phyloP scores from a whole-genome alignment of 2,888 invertebrate species.

The Xestia c-nigrum region DNA sequence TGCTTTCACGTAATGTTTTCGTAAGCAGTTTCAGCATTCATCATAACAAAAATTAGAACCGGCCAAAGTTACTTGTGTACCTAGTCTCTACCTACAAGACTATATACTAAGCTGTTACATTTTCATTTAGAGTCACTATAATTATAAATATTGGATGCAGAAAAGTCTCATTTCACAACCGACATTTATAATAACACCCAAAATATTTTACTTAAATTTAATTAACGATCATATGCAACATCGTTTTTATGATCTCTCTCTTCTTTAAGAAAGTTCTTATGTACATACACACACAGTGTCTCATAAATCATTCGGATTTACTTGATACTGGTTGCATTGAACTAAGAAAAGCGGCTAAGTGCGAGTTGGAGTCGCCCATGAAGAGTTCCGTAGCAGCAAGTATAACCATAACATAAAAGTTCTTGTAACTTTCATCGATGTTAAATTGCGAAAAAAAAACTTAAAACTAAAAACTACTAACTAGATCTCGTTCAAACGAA shows the following conservation, averaged over 20 bases:
- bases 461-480: too few relatives aligned
- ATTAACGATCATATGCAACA: background rate
- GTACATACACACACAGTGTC: too few relatives aligned
- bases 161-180: background rate
- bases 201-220: background rate
- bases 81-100: background rate
- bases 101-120: background rate
- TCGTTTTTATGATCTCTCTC: too few relatives aligned
- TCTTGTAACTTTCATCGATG: too few relatives aligned
- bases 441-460: too few relatives aligned
- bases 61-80: background rate
- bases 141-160: background rate
- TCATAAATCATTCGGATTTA: conserved; percentile 4
- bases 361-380: too few relatives aligned
- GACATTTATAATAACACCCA: background rate
- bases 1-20: conserved; percentile 7
- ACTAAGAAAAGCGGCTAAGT: too few relatives aligned
- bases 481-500: too few relatives aligned
- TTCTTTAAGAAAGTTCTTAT: background rate
- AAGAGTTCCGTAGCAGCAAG: too few relatives aligned
- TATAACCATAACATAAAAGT: too few relatives aligned
- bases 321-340: background rate
- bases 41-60: background rate
- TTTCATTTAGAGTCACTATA: too few relatives aligned
- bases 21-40: background rate